Evolutionary conservation across 1,140 invertebrate species (phyloP), one percentile per base, ranked within the genome.

Genomic region (Anastrepha obliqua): DNA sequence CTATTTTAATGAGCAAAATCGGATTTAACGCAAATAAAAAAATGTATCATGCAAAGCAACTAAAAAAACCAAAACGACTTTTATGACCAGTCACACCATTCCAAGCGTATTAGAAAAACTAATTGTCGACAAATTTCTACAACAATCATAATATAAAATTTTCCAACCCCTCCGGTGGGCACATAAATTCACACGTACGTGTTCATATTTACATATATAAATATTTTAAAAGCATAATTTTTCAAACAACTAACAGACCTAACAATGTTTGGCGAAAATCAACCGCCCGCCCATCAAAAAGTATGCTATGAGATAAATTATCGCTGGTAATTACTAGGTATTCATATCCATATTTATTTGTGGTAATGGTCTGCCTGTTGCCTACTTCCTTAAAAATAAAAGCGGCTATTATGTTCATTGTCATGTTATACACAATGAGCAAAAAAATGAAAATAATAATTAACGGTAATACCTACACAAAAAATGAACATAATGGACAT

Each of bases 361-460:
- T 81, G 74, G 74, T 55, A 81, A 81, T 17, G 29, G 44, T 42
- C 60, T 29, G 29, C 29, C 47, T 55, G 74, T 55, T 81, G n/a
- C 74, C 47, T 42, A 55, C 17, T 87, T 78, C 55, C 42, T 5
- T 62, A 20, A 85, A 85, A 78, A 8, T 9, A n/a, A 29, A 29
- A 42, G 81, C 20, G 67, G 39, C 62, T 74, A 58, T 87, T 81
- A 65, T 64, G 67, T 86, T 60, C 74, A 67, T 87, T 89, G 88
- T 88, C 89, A 89, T 90, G 89, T 87, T 89, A 87, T 81, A 90
- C 89, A 90, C 87, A 89, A 88, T 55, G 20, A 74, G 59, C 51
- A 78, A 88, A 39, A 91, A 90, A 86, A 90, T 91, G 87, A 65
- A 89, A 85, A 89, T 89, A 90, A 90, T 91, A 92, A 92, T 92